A percentile compares a stretch with the other conserved stretches of the same genome.
Conservation (phyloP, 1,140 invertebrate species). For the Camponotus vicinus region DNA sequence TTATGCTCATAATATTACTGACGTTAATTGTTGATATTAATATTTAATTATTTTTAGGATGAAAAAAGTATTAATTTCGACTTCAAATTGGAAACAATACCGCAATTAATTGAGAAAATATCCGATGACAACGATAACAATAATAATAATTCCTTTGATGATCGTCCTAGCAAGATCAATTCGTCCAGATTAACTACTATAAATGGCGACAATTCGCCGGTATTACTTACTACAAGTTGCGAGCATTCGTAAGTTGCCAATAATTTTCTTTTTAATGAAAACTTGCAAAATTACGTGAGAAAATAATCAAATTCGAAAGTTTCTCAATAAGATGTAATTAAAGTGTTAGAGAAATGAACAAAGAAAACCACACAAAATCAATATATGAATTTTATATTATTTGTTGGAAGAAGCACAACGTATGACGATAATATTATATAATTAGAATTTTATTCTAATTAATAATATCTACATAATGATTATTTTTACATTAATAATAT, state of each 20-base stretch:
- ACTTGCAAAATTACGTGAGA: neutral
- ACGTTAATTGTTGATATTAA: constrained; percentile 1
- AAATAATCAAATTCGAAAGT: neutral
- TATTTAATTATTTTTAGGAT: constrained; percentile 77
- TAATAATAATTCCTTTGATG: constrained; percentile 41
- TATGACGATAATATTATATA: neutral
- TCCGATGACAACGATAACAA: constrained; percentile 72
- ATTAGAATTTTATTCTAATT: neutral
- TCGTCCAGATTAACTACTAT: constrained; percentile 36
- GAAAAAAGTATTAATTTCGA: constrained; percentile 78
- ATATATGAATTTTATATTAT: neutral
- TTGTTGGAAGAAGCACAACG: neutral
- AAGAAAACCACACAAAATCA: neutral
- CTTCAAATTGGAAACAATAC: constrained; percentile 68
- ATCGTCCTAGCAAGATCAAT: constrained; percentile 26
- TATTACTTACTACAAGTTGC: constrained; percentile 21
- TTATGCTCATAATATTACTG: neutral
- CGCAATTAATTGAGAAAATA: constrained; percentile 70
- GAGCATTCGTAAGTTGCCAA: constrained; percentile 66
- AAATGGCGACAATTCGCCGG: constrained; percentile 63
- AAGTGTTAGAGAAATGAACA: neutral
- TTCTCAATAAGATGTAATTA: neutral
- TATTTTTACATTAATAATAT: neutral
- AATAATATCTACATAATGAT: neutral
- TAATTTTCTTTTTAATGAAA: constrained; percentile 28